Evolutionary conservation across 2,888 invertebrate species (phyloP), one percentile per base, ranked within the genome.

Genomic region (Ochlodes sylvanus): DNA sequence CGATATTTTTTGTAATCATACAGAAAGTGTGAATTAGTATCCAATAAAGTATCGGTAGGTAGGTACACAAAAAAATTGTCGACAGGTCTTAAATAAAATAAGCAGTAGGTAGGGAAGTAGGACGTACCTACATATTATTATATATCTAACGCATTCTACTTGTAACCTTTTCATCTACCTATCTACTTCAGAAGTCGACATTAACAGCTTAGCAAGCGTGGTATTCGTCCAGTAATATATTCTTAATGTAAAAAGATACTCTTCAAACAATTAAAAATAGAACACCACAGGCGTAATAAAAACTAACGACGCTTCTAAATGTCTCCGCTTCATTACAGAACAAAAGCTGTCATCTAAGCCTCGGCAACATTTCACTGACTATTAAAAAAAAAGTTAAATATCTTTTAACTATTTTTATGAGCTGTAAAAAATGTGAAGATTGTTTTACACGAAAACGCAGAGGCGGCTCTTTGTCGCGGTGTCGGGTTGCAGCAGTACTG

Each of bases 361-460:
- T 90, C 91, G 88, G 93, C 86, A 89, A 93, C 93, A 92, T 92
- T 92, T 92, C 92, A 92, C 87, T 89, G 92, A 91, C 91, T 92
- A 90, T 91, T 89, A 89, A 89, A 90, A 89, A 50, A 83, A 88
- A 85, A 82, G 79, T 87, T 83, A 82, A 88, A 87, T 88, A 87
- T 88, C 91, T 92, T 92, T 92, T 81, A 90, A 92, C 92, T 92
- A 92, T 93, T 93, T 93, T 93, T 92, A 93, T 90, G 87, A 79
- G 86, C 86, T 84, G 81, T 91, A 92, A 92, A 92, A 91, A 91
- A 85, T 90, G 90, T 92, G 86, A 87, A 89, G 90, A 92, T 91
- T 88, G 89, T 89, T 88, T 92, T 92, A 91, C 91, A 89, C 82
- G 88, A 86, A 88, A 85, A 83, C 83, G 88, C 85, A 84, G 85